A percentile compares a stretch with the other conserved stretches of the same genome.
These are phyloP conservation scores for Diabrotica undecimpunctata DNA, from an alignment of 1,140 invertebrate genomes.

Conservation along the genomic window DNA sequence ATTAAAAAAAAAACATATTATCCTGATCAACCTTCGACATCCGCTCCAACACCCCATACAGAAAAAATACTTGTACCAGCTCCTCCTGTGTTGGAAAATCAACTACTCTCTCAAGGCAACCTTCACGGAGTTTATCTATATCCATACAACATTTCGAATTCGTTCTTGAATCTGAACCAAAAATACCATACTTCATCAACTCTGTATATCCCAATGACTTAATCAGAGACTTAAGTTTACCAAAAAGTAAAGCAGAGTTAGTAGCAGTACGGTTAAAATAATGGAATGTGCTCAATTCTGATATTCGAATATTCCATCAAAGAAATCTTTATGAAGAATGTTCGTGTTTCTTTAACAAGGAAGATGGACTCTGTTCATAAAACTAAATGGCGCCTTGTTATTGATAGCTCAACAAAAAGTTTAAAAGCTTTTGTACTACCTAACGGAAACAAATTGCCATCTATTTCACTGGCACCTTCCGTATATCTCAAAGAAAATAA, in stretches of 20 bases:
- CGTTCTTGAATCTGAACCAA: background rate
- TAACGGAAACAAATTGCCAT: too few relatives aligned
- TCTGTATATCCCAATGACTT: background rate
- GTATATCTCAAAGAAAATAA: too few relatives aligned
- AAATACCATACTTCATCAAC: background rate
- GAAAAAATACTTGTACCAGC: background rate
- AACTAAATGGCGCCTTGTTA: background rate
- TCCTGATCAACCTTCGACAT: background rate
- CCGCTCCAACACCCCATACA: background rate
- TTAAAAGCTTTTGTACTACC: too few relatives aligned
- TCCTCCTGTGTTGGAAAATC: background rate
- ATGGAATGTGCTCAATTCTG: background rate
- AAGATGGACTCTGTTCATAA: background rate
- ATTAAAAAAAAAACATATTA: background rate
- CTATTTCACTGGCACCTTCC: too few relatives aligned
- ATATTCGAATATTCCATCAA: background rate
- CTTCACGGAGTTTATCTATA: background rate
- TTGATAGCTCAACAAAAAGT: too few relatives aligned
- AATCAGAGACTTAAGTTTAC: background rate
- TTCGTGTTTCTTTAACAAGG: background rate
- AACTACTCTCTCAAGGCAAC: background rate
- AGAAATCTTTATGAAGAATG: too few relatives aligned
- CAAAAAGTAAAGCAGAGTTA: background rate
- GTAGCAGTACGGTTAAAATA: background rate
- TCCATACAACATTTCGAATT: background rate